phyloP scores from a whole-genome alignment of 2,113 vertebrate species.

The Antigone vipio region DNA sequence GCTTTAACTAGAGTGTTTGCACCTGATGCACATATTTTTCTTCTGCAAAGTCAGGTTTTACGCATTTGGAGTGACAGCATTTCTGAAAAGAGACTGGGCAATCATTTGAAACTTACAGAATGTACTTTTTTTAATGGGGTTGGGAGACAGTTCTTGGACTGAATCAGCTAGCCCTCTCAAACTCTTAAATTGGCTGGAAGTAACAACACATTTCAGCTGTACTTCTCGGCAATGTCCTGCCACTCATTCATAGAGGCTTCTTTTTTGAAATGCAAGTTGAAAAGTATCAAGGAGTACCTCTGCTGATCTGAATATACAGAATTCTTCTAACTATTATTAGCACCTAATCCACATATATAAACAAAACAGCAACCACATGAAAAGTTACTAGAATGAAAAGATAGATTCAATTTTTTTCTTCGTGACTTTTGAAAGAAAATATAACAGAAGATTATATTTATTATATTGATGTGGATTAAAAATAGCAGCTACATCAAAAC shows the following conservation, averaged over 20 bases:
- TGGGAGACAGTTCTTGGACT: not conserved
- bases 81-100: not conserved
- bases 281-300: not conserved
- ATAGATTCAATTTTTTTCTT: not conserved
- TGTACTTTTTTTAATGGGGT: not conserved
- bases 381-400: not conserved
- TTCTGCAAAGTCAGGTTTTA: not conserved
- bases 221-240: not conserved
- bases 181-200: not conserved
- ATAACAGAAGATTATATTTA: not conserved
- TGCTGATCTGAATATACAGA: not conserved
- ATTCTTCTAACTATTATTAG: not conserved
- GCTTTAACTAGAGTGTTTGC: not conserved
- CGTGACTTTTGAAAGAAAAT: not conserved
- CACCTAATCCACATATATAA: not conserved
- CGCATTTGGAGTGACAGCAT: not conserved
- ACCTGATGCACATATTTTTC: not conserved
- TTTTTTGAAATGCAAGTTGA: not conserved
- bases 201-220: not conserved
- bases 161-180: not conserved
- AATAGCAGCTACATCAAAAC: not conserved
- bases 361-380: not conserved
- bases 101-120: not conserved
- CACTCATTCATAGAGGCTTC: not conserved
- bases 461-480: not conserved